Base-by-base conservation (phyloP, 2,888 invertebrate genomes). In the Amiota minor region DNA sequence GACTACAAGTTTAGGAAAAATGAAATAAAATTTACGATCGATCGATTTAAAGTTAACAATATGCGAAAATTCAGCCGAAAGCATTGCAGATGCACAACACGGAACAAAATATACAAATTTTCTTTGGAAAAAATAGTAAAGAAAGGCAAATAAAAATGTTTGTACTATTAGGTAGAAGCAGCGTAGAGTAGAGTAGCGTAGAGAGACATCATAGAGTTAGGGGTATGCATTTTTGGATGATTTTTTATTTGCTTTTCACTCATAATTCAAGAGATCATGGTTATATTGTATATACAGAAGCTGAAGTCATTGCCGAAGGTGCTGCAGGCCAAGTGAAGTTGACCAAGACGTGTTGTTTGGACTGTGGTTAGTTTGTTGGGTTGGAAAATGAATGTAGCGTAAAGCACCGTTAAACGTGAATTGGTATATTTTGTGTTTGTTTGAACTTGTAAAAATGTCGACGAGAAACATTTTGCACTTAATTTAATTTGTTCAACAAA, bases 31-130 rank as follows among this genome's bases (percentile, higher is more conserved):
- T 87, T 87, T 87, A 87, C 85, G 85, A 87, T 80, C 82, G 79
- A 87, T 86, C 86, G 81, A 84, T 84, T 82, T 81, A 79, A 79
- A 82, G 81, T 80, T 81, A 82, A 88, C 81, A 80, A 83, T 81
- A 83, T 87, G 82, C 80, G 82, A 79, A 77, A 76, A 74, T 74
- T 73, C 72, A 70, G 69, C 78, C 35, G 67, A 16, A 47, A 64
- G 74, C 49, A 73, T 74, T 64, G 56, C 76, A 76, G 72, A 67
- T 73, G 74, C 77, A 69, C 73, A 65, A 67, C 61, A 75, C 70
- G 71, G 69, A 73, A 53, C 68, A 68, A 20, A 71, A 73, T 50
- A 72, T 61, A 50, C 46, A 50, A 67, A 47, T 65, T 72, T 70
- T n/a, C n/a, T 45, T 65, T 70, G 35, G 12, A 20, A 12, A 61